phyloP scores from a whole-genome alignment of 2,888 invertebrate species.

The Xestia ashworthii region DNA sequence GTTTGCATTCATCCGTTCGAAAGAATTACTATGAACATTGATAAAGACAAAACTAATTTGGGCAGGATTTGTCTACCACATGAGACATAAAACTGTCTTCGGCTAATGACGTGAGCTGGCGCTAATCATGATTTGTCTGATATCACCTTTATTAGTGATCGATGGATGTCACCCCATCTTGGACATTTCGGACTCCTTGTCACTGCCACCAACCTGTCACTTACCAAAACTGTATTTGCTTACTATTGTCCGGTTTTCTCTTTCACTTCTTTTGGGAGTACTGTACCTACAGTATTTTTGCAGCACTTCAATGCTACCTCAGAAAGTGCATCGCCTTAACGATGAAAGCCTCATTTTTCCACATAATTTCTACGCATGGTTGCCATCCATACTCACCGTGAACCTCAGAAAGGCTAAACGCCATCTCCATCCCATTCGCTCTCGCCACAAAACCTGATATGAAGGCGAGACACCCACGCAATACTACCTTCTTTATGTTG shows the following conservation, averaged over 20 bases:
- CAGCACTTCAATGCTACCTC: no score
- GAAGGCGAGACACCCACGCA: conserved; percentile 77
- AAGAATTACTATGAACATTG: background rate
- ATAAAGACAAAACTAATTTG: background rate
- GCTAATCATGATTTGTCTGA: background rate
- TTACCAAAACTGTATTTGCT: background rate
- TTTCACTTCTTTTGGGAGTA: background rate
- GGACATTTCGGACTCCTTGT: background rate
- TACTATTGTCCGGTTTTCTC: background rate
- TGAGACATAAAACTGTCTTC: no score
- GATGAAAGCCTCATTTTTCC: conserved; percentile 86
- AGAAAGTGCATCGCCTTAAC: conserved; percentile 78
- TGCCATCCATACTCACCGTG: conserved; percentile 80
- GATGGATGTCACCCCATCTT: background rate
- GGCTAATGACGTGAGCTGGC: background rate
- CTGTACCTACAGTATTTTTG: background rate
- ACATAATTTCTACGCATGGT: conserved; percentile 82
- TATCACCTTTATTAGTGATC: no score
- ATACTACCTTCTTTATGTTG: conserved; percentile 78
- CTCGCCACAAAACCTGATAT: conserved; percentile 68
- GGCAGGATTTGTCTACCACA: background rate
- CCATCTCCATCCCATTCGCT: conserved; percentile 72
- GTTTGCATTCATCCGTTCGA: no score
- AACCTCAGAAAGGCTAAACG: conserved; percentile 80
- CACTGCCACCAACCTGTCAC: background rate